Evolutionary conservation across 1,140 invertebrate genomes (phyloP), one percentile per base, ranked within the genome.

Genomic region (Plectus sambesii): DNA sequence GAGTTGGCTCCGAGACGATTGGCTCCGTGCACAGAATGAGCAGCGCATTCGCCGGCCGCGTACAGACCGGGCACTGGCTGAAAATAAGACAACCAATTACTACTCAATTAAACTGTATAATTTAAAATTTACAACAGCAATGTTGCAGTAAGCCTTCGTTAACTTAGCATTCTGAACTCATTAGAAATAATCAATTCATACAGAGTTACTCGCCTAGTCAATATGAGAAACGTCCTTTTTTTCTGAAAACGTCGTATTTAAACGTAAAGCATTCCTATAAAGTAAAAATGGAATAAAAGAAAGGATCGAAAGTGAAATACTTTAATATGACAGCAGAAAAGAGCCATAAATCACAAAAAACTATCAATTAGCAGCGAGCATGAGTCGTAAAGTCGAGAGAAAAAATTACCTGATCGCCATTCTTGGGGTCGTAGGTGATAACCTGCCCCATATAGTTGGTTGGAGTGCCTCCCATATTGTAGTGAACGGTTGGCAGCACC

Each of bases 1-100:
- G 93, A 98, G 74, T 98, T 98, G 37, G 93, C 92, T 58, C 93
- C 93, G 9, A 98, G 77, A 42, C 93, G 77, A 74, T 98, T 98
- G 38, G 93, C 93, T 52, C 93, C 93, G 69, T 98, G 93, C 22
- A 98, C 93, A 0, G 87, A 93, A 20, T 80, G 78, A 63, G 78
- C 80, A 5, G 77, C 80, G 24, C 76, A 72, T 66, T 82, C 80
- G 19, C 81, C 80, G 53, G 73, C 75, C n/a, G 81, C 79, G 60
- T 78, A 82, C 20, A 82, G 64, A 29, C 80, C 81, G 38, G 74
- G 75, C 3, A 82, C 80, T 29, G 96, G 69, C 44, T 73, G 70
- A 69, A 90, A 24, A 33, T n/a, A n/a, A n/a, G n/a, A n/a, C n/a
- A n/a, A n/a, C n/a, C n/a, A n/a, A n/a, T n/a, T n/a, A n/a, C n/a